Percentiles rank a stretch among this genome's conserved stretches.
Evolutionary conservation across 2,113 vertebrate genomes (phyloP).

Genomic region (Bubo bubo): DNA sequence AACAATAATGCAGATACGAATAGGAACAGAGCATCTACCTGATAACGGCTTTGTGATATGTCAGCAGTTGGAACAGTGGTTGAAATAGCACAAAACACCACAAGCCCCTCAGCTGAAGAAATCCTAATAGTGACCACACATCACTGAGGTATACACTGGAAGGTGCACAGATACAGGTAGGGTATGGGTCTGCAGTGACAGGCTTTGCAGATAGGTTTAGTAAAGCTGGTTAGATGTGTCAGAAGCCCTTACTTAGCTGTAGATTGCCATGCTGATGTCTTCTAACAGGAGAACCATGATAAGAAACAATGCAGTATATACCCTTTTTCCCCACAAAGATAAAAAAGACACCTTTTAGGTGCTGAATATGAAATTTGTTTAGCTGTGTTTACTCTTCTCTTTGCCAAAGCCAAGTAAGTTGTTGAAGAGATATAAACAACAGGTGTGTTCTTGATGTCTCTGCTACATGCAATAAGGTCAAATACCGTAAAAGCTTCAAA

Average conservation of each 20-base stretch:
- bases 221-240: neutral
- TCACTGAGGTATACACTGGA: neutral
- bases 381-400: neutral
- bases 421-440: neutral
- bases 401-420: neutral
- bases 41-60: neutral
- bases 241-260: neutral
- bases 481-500: neutral
- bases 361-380: neutral
- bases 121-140: neutral
- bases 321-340: rapidly evolving
- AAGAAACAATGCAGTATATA: neutral
- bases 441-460: neutral
- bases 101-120: neutral
- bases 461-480: neutral
- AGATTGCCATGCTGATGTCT: neutral
- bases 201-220: neutral
- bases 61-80: neutral
- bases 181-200: rapidly evolving
- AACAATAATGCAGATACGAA: neutral
- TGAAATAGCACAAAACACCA: neutral
- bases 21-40: neutral
- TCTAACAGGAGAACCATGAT: neutral
- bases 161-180: neutral
- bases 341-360: neutral